Conservation (phyloP, 2,113 vertebrate genomes). For the Platysternon megacephalum region DNA sequence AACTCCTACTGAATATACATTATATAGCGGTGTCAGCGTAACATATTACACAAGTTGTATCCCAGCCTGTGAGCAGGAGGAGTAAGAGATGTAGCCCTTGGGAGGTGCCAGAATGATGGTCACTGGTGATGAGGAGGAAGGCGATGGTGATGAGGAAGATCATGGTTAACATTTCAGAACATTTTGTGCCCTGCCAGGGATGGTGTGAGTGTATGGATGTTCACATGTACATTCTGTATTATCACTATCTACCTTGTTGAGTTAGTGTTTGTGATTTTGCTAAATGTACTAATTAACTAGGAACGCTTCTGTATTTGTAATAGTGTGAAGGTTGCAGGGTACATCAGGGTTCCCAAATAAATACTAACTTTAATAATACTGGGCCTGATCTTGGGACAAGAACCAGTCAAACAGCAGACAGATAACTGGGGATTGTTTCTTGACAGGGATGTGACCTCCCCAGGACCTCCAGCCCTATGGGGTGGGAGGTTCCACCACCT, state of each 20-base stretch:
- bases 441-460: neutral
- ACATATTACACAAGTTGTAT: neutral
- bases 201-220: neutral
- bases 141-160: neutral
- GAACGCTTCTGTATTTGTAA: no score
- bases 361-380: neutral
- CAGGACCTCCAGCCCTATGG: neutral
- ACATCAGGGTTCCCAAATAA: neutral
- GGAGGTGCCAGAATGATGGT: neutral
- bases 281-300: neutral
- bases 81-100: neutral
- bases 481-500: neutral
- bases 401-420: neutral
- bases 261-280: neutral
- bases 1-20: neutral
- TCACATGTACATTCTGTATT: neutral
- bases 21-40: neutral
- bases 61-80: neutral
- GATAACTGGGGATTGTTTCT: neutral
- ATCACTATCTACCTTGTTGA: neutral
- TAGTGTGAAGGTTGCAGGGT: neutral
- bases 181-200: neutral
- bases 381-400: neutral
- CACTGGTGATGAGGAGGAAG: neutral
- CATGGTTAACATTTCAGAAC: neutral